These are phyloP conservation scores for Palythoa grandis DNA, from an alignment of 92 coral and sea anemone genomes.

Conservation along the genomic window DNA sequence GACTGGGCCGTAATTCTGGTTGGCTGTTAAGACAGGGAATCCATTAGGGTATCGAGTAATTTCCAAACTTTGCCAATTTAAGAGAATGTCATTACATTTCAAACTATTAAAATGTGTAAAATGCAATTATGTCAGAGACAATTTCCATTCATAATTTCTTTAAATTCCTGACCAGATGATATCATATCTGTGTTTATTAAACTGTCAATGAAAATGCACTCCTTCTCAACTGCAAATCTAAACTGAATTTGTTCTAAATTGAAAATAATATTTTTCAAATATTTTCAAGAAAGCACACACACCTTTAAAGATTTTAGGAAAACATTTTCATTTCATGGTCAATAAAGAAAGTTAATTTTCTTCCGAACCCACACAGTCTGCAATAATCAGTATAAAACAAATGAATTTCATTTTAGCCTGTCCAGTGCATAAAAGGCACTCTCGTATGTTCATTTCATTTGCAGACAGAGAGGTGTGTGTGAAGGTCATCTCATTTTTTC, in stretches of 20 bases:
- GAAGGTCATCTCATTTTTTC: too few relatives aligned
- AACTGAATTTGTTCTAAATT: conserved; percentile 3
- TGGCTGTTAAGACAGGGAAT: conserved; percentile 15
- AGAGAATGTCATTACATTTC: background rate
- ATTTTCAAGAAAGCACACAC: background rate
- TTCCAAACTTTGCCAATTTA: background rate
- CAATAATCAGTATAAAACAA: too few relatives aligned
- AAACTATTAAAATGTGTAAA: background rate
- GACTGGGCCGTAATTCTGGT: background rate
- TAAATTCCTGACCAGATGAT: background rate
- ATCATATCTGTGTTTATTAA: background rate
- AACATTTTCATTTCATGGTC: too few relatives aligned
- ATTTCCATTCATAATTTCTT: background rate
- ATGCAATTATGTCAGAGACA: background rate
- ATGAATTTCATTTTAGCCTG: too few relatives aligned
- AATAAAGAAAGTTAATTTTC: too few relatives aligned
- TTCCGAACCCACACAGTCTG: too few relatives aligned
- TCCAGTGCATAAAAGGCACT: too few relatives aligned
- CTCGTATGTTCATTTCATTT: too few relatives aligned
- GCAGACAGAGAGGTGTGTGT: too few relatives aligned
- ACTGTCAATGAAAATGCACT: conserved; percentile 18
- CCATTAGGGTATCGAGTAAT: conserved; percentile 7
- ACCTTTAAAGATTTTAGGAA: conserved; percentile 16
- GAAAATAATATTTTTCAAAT: background rate
- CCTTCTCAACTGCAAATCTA: background rate